phyloP scores from a whole-genome alignment of 2,888 invertebrate genomes.

The Hydropsyche betteni region DNA sequence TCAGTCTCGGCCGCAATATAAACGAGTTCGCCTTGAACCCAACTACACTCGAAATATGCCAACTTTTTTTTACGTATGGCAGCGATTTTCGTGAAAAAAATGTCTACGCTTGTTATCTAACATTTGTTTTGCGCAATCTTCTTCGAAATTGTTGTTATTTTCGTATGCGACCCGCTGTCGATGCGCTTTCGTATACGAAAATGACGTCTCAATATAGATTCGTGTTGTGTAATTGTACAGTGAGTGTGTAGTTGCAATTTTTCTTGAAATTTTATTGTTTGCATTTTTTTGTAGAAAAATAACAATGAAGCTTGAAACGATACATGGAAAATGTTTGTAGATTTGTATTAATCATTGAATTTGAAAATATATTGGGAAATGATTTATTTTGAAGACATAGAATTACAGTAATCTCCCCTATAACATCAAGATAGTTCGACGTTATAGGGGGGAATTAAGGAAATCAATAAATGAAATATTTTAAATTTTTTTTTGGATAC shows the following conservation, averaged over 20 bases:
- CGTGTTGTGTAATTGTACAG: background rate
- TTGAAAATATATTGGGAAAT: background rate
- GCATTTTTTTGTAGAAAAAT: no score
- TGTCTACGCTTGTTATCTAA: constrained; percentile 20
- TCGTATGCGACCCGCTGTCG: background rate
- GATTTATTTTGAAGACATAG: background rate
- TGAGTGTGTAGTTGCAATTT: background rate
- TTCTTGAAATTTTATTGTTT: background rate
- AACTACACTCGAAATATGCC: constrained; percentile 9
- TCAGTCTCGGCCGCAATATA: constrained; percentile 1
- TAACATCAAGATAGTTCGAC: no score
- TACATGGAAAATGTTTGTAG: background rate
- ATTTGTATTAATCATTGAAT: background rate
- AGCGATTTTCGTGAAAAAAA: no score
- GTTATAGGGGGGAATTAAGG: no score
- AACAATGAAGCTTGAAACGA: background rate
- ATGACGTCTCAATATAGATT: background rate
- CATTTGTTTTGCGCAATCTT: constrained; percentile 27
- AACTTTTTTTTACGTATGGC: no score
- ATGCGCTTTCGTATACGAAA: background rate
- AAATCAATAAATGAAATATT: no score
- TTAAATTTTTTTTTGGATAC: no score
- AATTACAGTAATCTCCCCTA: no score
- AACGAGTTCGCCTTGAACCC: constrained; percentile 34
- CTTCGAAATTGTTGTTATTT: constrained; percentile 3